Evolutionary conservation across 2,113 vertebrate species (phyloP).

Genomic region (Leptodactylus fuscus): DNA sequence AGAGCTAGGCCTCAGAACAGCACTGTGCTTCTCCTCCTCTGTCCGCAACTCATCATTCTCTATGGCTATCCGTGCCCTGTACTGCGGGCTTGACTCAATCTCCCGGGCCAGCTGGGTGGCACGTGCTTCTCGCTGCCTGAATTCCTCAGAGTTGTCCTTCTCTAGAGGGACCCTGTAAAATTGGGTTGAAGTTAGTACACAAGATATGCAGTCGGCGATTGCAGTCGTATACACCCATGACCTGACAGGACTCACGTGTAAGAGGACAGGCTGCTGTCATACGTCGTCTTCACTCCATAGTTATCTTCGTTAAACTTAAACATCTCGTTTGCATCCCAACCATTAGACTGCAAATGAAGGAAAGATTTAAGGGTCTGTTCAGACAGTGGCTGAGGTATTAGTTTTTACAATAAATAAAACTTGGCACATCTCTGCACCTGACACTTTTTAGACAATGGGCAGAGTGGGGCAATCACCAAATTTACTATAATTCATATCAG

Average conservation of each 20-base stretch:
- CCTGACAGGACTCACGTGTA: conserved; percentile 82
- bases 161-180: conserved; percentile 82
- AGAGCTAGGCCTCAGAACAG: conserved; percentile 78
- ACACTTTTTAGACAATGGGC: too few relatives aligned
- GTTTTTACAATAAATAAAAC: too few relatives aligned
- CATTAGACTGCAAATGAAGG: conserved; percentile 80
- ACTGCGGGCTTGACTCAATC: conserved; percentile 89
- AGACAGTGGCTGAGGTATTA: too few relatives aligned
- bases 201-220: background rate
- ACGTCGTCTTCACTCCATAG: conserved; percentile 90
- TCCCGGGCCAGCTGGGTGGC: conserved; percentile 86
- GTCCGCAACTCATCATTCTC: conserved; percentile 89
- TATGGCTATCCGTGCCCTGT: conserved; percentile 81
- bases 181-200: background rate
- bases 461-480: too few relatives aligned
- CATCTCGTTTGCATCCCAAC: conserved; percentile 95
- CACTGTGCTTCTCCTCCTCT: conserved; percentile 88
- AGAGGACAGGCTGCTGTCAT: conserved; percentile 89
- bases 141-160: conserved; percentile 84
- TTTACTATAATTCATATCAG: too few relatives aligned
- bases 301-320: conserved; percentile 92
- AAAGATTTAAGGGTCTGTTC: too few relatives aligned
- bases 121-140: conserved; percentile 84
- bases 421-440: too few relatives aligned
- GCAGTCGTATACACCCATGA: background rate